Evolutionary conservation across 1,140 invertebrate genomes (phyloP), one percentile per base, ranked within the genome.

Genomic region (Calliopsis andreniformis): DNA sequence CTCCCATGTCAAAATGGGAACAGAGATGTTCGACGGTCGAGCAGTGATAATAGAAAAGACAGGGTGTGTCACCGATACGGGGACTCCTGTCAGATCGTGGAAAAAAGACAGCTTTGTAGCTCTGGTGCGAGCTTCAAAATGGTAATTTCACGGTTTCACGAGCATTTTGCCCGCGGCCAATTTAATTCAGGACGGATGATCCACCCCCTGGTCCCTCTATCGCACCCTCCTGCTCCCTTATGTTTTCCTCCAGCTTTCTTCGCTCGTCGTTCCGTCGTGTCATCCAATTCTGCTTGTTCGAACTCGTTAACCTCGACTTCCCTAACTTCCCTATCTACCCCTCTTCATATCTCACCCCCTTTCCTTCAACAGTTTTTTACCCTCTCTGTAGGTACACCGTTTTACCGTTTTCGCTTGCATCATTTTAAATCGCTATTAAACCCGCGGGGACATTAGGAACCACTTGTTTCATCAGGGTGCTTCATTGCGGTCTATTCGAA

Each of bases 81-180:
- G 51, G 56, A 73, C 43, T 49, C 56, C 20, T 69, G 67, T 63
- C 79, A 70, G 72, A 47, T 56, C 53, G 47, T 43, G 67, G 53
- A 76, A 69, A 83, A 39, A 83, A 82, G 69, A 58, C 51, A 63
- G 69, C 70, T 82, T 82, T 83, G 69, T 79, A 79, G 70, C 47
- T n/a, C 39, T 71, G 62, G 72, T 67, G 69, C 78, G 72, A 66
- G 71, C 76, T 64, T 85, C 82, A 85, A 85, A 85, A 85, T 85
- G 84, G 83, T 85, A 85, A 85, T 85, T 85, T 85, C 84, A 85
- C 84, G 84, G 83, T 62, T 70, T 82, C 76, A 53, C 83, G 84
- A 85, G 80, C 83, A 85, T 84, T 82, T 67, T 73, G 55, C 83
- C 80, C 51, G 83, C 76, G 84, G 84, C 66, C 83, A 79, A 85